A percentile compares a stretch with the other conserved stretches of the same genome.
These are phyloP conservation scores for Bolinopsis microptera DNA, from an alignment of 37 sponge, comb jelly and placozoan genomes.

Conservation along the genomic window DNA sequence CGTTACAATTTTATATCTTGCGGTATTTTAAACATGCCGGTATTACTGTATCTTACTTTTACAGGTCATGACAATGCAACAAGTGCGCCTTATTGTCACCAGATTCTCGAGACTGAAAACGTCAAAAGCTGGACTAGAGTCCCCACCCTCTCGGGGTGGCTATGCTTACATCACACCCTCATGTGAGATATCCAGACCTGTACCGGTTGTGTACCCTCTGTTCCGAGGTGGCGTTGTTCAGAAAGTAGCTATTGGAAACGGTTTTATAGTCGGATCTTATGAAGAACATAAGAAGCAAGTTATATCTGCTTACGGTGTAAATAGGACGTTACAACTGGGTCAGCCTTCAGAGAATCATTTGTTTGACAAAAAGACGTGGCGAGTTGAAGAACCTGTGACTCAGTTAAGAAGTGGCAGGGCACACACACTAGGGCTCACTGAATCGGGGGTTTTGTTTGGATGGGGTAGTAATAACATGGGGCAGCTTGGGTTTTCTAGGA, in stretches of 20 bases:
- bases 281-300: neutral
- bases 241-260: slow-evolving; percentile 19
- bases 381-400: neutral
- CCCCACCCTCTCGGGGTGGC: neutral
- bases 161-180: slow-evolving; percentile 48
- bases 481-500: slow-evolving; percentile 18
- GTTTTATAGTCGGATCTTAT: slow-evolving; percentile 48
- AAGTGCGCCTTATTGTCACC: neutral
- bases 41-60: too few species aligned
- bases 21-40: too few species aligned
- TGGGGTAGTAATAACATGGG: slow-evolving; percentile 44
- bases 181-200: neutral
- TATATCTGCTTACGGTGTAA: slow-evolving; percentile 10
- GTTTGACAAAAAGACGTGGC: neutral
- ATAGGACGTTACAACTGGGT: slow-evolving; percentile 5
- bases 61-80: neutral
- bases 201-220: slow-evolving; percentile 30
- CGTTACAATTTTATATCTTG: too few species aligned
- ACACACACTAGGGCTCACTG: slow-evolving; percentile 24
- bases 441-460: slow-evolving; percentile 3
- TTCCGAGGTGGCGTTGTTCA: neutral
- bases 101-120: neutral
- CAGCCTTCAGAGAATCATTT: neutral
- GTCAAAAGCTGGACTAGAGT: neutral
- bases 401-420: slow-evolving; percentile 20